Evolutionary conservation across 2,888 invertebrate genomes (phyloP).

Genomic region (Chloroclysta siterata): DNA sequence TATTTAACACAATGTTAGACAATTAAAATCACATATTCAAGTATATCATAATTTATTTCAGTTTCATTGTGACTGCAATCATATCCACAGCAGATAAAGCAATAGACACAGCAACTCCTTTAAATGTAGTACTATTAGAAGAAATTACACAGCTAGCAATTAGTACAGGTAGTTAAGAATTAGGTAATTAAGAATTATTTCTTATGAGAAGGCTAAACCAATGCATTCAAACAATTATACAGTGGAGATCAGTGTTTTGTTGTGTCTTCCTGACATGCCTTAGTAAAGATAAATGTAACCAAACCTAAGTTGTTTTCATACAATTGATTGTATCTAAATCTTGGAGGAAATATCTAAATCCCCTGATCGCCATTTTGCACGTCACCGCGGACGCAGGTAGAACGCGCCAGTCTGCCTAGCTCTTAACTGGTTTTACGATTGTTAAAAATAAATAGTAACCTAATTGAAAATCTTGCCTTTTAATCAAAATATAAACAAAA

Average conservation of each 20-base stretch:
- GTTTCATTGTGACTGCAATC: slow-evolving; percentile 60
- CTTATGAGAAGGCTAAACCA: too few relatives aligned
- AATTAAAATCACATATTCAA: slow-evolving; percentile 34
- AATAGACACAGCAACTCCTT: slow-evolving; percentile 24
- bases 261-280: too few relatives aligned
- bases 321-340: too few relatives aligned
- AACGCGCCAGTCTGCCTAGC: not conserved
- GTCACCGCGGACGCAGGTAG: too few relatives aligned
- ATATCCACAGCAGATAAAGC: slow-evolving; percentile 44
- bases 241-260: too few relatives aligned
- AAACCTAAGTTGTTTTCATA: too few relatives aligned
- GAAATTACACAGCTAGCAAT: slow-evolving; percentile 12
- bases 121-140: slow-evolving; percentile 5
- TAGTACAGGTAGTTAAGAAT: not conserved
- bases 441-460: slow-evolving; percentile 10
- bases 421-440: slow-evolving; percentile 3
- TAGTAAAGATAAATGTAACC: too few relatives aligned
- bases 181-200: too few relatives aligned
- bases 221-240: too few relatives aligned
- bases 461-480: slow-evolving; percentile 20
- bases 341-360: too few relatives aligned
- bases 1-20: too few relatives aligned
- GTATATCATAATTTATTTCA: slow-evolving; percentile 61
- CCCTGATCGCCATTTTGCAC: too few relatives aligned
- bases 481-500: slow-evolving; percentile 27